Base-by-base conservation (phyloP, 1,140 invertebrate genomes). In the Pomacea maculata region DNA sequence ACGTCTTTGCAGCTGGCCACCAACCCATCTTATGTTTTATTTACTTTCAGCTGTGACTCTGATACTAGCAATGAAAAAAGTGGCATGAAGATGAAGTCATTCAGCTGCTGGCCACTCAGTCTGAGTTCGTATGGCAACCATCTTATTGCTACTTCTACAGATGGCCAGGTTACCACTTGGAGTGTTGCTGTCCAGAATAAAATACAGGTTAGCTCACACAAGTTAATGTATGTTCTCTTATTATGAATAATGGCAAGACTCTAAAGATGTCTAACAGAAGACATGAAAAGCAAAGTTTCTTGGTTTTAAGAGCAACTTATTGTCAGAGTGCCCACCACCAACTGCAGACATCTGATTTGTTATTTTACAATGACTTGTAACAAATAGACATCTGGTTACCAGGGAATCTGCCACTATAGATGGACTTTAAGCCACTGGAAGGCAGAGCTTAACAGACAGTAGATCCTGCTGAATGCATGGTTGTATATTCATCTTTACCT, bases 71-170 rank as follows among this genome's bases (percentile, higher is more conserved):
- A 19, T 52, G 10, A 34, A 73, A 25, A 25, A 25, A 25, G 71
- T 9, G 29, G 4, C 29, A 34, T 19, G 8, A 10, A 34, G 8
- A 19, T 11, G n/a, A 10, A 21, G 19, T 19, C 29, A 10, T 76
- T 29, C 57, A 64, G 19, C 15, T 14, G 68, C 8, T 78, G 77
- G 77, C 77, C 77, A 34, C 77, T 78, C 45, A 78, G 77, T 29
- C 19, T 78, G 25, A 14, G 29, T 34, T 19, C 57, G 2, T 9
- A 19, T 19, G 6, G 14, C 9, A 65, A 65, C 4, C 29, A 21
- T 17, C 67, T 78, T 19, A 14, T 70, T 54, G 25, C 54, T 9
- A 71, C 77, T 19, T 34, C 77, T 11, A 78, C 77, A 3, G 52
- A 55, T 19, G 77, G 67, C 52, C 19, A 11, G 9, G 61, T 78